Percentiles rank a stretch among this genome's conserved stretches.
These are phyloP conservation scores for Equus quagga DNA, from an alignment of 2,113 vertebrate species.

Conservation along the genomic window DNA sequence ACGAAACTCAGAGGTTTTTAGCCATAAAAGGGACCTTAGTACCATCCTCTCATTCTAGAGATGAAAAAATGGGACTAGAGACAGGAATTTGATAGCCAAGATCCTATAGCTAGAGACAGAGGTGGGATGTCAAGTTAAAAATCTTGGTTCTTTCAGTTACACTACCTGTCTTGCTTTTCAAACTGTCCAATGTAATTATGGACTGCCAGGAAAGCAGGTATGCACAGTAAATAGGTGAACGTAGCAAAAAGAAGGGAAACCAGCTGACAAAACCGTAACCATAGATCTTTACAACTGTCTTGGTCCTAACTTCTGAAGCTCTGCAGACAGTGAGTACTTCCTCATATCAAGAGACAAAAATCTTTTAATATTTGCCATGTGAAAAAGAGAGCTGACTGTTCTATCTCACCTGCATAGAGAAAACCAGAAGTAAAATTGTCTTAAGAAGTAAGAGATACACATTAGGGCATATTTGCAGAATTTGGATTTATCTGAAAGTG, in stretches of 20 bases:
- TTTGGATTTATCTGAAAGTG: conserved; percentile 2
- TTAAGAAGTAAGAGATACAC: background rate
- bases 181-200: background rate
- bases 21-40: background rate
- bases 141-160: background rate
- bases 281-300: background rate
- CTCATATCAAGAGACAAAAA: background rate
- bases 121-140: background rate
- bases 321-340: background rate
- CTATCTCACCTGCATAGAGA: background rate
- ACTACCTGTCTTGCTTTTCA: conserved; percentile 1
- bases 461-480: background rate
- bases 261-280: background rate
- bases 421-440: background rate
- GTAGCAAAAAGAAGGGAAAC: background rate
- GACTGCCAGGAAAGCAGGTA: background rate
- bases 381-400: conserved; percentile 1
- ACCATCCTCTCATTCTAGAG: background rate
- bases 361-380: background rate
- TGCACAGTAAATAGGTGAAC: background rate
- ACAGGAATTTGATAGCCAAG: background rate
- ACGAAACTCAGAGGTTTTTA: background rate
- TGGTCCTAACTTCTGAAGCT: background rate
- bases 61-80: background rate
- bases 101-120: background rate